Conservation (phyloP, 2,113 vertebrate genomes). For the Lanius collurio region DNA sequence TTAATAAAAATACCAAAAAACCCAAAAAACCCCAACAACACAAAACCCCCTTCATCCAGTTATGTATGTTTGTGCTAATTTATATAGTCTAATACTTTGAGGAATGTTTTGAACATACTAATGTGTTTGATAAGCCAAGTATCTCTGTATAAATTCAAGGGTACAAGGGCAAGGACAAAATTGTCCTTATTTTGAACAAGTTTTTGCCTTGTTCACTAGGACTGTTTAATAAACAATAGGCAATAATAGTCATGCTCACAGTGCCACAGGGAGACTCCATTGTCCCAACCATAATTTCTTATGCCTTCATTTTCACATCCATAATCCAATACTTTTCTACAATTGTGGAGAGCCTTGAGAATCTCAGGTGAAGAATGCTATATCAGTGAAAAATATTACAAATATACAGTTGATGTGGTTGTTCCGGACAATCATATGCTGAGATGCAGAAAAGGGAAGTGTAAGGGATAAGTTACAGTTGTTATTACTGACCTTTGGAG, state of each 20-base stretch:
- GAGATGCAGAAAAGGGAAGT: neutral
- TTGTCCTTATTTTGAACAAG: neutral
- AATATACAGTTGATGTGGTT: fast-evolving
- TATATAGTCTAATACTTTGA: neutral
- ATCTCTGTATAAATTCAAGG: neutral
- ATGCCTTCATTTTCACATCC: neutral
- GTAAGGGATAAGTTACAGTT: neutral
- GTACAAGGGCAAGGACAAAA: neutral
- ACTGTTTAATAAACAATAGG: neutral
- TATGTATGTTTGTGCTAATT: neutral
- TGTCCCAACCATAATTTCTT: neutral
- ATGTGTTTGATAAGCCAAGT: neutral
- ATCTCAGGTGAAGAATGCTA: neutral
- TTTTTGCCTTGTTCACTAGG: neutral
- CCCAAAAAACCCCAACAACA: too few relatives aligned
- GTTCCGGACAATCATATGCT: neutral
- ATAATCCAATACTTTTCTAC: neutral
- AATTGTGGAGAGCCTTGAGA: neutral
- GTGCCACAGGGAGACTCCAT: neutral
- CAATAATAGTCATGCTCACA: neutral
- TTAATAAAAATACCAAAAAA: neutral
- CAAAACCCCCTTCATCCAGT: fast-evolving
- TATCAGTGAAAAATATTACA: neutral
- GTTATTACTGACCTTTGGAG: neutral
- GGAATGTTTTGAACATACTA: neutral